A percentile compares a stretch with the other conserved stretches of the same genome.
phyloP scores from a whole-genome alignment of 2,113 vertebrate species.

The Cranoglanis bouderius region DNA sequence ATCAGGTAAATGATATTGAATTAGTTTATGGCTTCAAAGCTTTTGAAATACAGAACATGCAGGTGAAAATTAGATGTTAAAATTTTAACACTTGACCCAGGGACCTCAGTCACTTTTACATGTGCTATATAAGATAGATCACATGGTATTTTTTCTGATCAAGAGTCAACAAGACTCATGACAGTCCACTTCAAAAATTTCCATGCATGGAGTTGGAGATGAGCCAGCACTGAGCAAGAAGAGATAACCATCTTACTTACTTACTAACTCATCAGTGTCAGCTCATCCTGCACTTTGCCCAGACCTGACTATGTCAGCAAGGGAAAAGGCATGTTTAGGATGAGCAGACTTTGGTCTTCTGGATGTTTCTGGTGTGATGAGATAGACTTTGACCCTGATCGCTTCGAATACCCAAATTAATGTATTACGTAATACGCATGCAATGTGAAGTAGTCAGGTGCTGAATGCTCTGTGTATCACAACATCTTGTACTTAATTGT shows the following conservation, averaged over 20 bases:
- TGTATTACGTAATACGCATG: not conserved
- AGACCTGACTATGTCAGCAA: not conserved
- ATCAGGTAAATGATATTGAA: not conserved
- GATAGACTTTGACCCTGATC: not conserved
- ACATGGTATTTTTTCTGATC: not conserved
- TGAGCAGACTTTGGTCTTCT: constrained; percentile 27
- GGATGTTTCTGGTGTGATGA: not conserved
- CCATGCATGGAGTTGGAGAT: not conserved
- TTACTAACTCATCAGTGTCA: not conserved
- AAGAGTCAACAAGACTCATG: not conserved
- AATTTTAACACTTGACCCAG: not conserved
- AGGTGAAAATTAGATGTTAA: not conserved
- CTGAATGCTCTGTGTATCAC: not conserved
- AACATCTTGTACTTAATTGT: not conserved
- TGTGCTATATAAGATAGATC: too few relatives aligned
- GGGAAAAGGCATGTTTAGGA: not conserved
- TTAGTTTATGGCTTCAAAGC: not conserved
- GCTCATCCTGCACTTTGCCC: constrained; percentile 4
- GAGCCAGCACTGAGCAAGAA: not conserved
- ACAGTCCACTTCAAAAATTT: not conserved
- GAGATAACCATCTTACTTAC: not conserved
- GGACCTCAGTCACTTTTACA: not conserved
- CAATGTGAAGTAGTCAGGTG: not conserved
- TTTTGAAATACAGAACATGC: not conserved
- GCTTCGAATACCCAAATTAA: constrained; percentile 2